Conservation (phyloP, 2,888 invertebrate genomes). For the Ormyrus thymus region DNA sequence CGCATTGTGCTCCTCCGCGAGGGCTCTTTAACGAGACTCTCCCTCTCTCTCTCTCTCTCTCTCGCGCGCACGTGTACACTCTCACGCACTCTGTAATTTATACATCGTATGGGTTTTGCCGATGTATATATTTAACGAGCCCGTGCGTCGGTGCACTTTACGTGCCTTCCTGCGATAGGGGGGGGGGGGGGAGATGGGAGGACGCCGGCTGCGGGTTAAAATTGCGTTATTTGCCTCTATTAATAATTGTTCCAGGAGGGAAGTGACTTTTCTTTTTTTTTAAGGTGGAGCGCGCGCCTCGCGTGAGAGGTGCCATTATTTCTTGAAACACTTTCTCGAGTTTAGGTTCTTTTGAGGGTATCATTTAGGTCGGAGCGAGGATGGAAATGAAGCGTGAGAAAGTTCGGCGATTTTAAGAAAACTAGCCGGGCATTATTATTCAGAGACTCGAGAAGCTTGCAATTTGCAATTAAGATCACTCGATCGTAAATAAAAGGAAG, state of each 20-base stretch:
- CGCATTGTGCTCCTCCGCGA: neutral
- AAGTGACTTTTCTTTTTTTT: neutral
- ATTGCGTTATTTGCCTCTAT: conserved; percentile 28
- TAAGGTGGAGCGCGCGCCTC: neutral
- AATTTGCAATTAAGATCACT: no score
- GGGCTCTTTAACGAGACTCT: conserved; percentile 11
- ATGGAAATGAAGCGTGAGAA: no score
- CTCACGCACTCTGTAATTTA: conserved; percentile 41
- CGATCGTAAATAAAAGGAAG: no score
- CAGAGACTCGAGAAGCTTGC: no score
- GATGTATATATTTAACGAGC: conserved; percentile 40
- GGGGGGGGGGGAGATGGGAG: neutral
- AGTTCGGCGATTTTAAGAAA: no score
- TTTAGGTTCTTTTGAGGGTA: no score
- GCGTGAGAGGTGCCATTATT: neutral
- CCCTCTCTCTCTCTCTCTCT: conserved; percentile 10
- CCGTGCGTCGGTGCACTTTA: neutral
- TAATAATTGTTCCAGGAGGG: conserved; percentile 24
- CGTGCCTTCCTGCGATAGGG: neutral
- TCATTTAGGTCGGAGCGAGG: no score
- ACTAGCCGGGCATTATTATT: no score
- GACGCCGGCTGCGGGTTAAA: neutral
- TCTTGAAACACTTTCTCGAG: neutral
- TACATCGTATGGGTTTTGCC: conserved; percentile 38
- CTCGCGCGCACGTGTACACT: conserved; percentile 9